Evolutionary conservation across 2,113 vertebrate genomes (phyloP).

Genomic region (Marmota monax): DNA sequence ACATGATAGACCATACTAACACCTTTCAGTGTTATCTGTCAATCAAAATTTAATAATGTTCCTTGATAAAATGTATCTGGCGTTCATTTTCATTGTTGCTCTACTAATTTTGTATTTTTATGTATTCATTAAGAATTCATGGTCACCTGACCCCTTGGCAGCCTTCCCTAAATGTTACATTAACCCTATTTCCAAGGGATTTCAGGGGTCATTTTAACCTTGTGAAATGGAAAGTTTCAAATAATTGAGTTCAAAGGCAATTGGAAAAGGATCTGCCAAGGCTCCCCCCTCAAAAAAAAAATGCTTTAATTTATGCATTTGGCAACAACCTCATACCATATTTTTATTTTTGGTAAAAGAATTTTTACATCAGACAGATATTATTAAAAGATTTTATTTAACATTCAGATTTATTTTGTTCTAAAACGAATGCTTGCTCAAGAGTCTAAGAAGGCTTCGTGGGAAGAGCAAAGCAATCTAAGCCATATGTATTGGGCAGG

Average conservation of each 20-base stretch:
- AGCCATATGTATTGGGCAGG: conserved; percentile 96
- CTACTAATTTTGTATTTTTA: conserved; percentile 56
- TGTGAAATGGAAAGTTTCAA: background rate
- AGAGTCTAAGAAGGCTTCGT: conserved; percentile 91
- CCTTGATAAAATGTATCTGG: conserved; percentile 59
- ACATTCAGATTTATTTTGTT: conserved; percentile 87
- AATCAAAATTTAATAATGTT: conserved; percentile 80
- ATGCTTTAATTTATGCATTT: conserved; percentile 42
- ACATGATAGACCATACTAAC: conserved; percentile 82
- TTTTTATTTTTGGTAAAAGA: conserved; percentile 75
- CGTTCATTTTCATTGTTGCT: conserved; percentile 58
- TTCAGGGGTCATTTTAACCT: conserved; percentile 1
- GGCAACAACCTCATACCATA: conserved; percentile 16
- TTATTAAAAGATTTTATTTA: conserved; percentile 87
- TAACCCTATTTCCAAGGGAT: background rate
- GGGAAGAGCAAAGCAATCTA: conserved; percentile 91
- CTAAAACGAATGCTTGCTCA: conserved; percentile 90
- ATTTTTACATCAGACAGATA: conserved; percentile 85
- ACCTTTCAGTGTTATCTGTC: conserved; percentile 82
- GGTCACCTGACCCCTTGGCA: conserved; percentile 46
- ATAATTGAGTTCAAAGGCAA: background rate
- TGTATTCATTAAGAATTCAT: conserved; percentile 23
- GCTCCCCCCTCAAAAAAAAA: background rate
- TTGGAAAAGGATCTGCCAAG: background rate
- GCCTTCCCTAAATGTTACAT: background rate